Percentiles rank a stretch among this genome's conserved stretches.
These are phyloP conservation scores for Pseudanteris insignis DNA, from an alignment of 2,888 invertebrate species.

Conservation along the genomic window DNA sequence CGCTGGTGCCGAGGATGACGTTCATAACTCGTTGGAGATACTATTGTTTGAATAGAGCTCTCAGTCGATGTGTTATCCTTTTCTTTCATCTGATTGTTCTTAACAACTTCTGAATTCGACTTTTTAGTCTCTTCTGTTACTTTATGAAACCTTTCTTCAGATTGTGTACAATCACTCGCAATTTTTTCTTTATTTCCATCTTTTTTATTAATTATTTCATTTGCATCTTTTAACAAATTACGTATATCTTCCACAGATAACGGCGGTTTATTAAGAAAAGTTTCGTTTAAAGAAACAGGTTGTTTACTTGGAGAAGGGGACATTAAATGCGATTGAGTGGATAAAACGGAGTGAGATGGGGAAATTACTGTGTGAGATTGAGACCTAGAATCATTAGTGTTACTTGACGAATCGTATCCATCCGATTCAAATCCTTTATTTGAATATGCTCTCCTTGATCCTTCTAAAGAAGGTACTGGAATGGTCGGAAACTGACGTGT, in stretches of 20 bases:
- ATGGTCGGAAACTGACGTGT: slow-evolving; percentile 54
- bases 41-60: slow-evolving; percentile 16
- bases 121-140: slow-evolving; percentile 22
- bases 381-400: not conserved
- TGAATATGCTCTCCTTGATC: slow-evolving; percentile 48
- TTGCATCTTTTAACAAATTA: slow-evolving; percentile 57
- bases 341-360: not conserved
- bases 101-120: slow-evolving; percentile 1
- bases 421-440: slow-evolving; percentile 17
- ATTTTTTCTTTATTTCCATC: slow-evolving; percentile 6
- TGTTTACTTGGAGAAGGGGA: slow-evolving; percentile 3
- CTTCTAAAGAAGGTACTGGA: slow-evolving; percentile 53
- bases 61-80: not conserved
- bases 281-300: slow-evolving; percentile 8
- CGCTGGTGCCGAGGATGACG: slow-evolving; percentile 4
- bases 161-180: slow-evolving; percentile 2
- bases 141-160: slow-evolving; percentile 17
- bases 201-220: not conserved
- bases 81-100: not conserved
- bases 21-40: slow-evolving; percentile 13
- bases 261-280: slow-evolving; percentile 55
- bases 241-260: slow-evolving; percentile 61
- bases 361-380: not conserved
- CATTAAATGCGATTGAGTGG: not conserved
- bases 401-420: slow-evolving; percentile 4